Conservation (phyloP, 2,797 vertebrate genomes). For the Heliangelus exortis region DNA sequence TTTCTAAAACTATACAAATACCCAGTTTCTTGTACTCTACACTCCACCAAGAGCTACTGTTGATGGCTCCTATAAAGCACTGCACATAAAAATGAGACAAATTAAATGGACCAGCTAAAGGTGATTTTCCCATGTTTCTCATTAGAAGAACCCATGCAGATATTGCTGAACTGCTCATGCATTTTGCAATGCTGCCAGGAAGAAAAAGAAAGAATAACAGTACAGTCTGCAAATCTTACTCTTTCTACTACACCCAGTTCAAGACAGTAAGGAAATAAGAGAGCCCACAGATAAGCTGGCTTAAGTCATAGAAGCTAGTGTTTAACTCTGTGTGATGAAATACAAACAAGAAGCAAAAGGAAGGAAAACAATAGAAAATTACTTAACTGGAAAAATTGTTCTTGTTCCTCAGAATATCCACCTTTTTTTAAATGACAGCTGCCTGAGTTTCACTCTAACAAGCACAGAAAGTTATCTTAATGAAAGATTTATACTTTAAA, state of each 20-base stretch:
- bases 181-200: neutral
- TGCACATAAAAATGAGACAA: neutral
- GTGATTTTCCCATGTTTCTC: neutral
- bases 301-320: neutral
- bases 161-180: neutral
- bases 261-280: neutral
- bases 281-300: neutral
- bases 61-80: neutral
- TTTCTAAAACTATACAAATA: neutral
- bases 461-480: neutral
- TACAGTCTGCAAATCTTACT: neutral
- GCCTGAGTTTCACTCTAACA: neutral
- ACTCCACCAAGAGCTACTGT: neutral
- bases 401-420: neutral
- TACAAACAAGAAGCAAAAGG: neutral
- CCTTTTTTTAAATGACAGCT: neutral
- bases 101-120: neutral
- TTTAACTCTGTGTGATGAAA: neutral
- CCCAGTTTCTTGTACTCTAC: neutral
- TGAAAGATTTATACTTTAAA: neutral
- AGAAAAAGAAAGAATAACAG: neutral
- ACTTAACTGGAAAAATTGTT: neutral
- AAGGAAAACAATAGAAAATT: neutral
- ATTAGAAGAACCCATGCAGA: neutral
- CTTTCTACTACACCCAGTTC: neutral